Percentiles rank a stretch among this genome's conserved stretches.
Conservation (phyloP, 2,888 invertebrate genomes). For the Drosophila tanythrix region DNA sequence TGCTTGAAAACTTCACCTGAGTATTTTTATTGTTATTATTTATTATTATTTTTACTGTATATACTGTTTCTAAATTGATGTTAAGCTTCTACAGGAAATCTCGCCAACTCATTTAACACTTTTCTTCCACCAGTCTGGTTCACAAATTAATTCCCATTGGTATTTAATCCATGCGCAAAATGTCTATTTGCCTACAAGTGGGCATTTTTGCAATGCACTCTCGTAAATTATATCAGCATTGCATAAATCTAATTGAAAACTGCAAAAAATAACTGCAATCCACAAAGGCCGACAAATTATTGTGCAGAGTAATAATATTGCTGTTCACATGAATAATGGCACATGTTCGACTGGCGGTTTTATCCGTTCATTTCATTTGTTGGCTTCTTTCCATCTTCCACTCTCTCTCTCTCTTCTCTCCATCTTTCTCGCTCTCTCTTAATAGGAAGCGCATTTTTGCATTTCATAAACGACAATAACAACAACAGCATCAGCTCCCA, state of each 20-base stretch:
- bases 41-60: not conserved
- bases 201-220: conserved; percentile 25
- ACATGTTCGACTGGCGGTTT: conserved; percentile 62
- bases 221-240: conserved; percentile 49
- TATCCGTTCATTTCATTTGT: conserved; percentile 30
- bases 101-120: not conserved
- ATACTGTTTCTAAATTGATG: not conserved
- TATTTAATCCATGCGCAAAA: conserved; percentile 16
- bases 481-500: conserved; percentile 44
- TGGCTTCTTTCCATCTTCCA: conserved; percentile 7
- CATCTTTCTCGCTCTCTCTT: conserved; percentile 10
- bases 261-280: conserved; percentile 18
- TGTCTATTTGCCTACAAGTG: not conserved
- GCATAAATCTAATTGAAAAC: conserved; percentile 59
- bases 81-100: not conserved
- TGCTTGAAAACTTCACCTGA: not conserved
- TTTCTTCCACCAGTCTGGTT: conserved; percentile 11
- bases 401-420: not conserved
- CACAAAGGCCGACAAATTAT: conserved; percentile 63
- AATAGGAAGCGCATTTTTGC: conserved; percentile 71
- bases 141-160: not conserved
- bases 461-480: conserved; percentile 28
- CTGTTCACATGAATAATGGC: conserved; percentile 37
- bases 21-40: not conserved
- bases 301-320: conserved; percentile 38